Evolutionary conservation across 23 tunicate species (phyloP).

Genomic region (Styela clava): DNA sequence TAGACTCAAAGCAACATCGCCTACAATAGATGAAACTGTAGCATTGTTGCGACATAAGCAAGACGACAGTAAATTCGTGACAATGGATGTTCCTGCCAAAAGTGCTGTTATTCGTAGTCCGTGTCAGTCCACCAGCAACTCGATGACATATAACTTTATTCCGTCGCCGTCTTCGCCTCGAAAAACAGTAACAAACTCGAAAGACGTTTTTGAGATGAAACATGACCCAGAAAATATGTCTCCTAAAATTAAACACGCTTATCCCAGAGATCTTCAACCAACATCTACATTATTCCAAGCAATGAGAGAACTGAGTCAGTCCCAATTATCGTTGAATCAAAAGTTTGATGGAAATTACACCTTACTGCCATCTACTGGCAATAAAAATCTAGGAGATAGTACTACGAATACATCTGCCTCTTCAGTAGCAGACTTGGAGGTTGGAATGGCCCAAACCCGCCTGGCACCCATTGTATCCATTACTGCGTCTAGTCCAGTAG

Average conservation of each 20-base stretch:
- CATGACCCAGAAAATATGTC: background rate
- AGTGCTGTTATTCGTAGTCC: background rate
- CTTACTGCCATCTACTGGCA: background rate
- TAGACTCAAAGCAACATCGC: background rate
- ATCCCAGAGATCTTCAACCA: conserved; percentile 3
- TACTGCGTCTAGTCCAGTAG: conserved; percentile 1
- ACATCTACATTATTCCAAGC: conserved; percentile 8
- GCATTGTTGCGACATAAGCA: background rate
- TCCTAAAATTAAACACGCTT: background rate
- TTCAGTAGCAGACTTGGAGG: background rate
- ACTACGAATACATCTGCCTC: conserved; percentile 3
- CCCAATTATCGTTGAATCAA: background rate
- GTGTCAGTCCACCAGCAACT: background rate
- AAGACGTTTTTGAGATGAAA: background rate
- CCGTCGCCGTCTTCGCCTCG: background rate
- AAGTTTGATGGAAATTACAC: background rate
- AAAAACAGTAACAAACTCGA: background rate
- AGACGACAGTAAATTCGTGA: background rate
- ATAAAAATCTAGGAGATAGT: background rate
- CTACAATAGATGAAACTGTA: background rate
- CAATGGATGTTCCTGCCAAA: background rate
- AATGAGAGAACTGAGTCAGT: conserved; percentile 1
- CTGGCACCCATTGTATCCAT: background rate
- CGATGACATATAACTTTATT: background rate
- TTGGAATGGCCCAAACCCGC: background rate